phyloP scores from a whole-genome alignment of 2,113 vertebrate species.

The Alethe diademata region DNA sequence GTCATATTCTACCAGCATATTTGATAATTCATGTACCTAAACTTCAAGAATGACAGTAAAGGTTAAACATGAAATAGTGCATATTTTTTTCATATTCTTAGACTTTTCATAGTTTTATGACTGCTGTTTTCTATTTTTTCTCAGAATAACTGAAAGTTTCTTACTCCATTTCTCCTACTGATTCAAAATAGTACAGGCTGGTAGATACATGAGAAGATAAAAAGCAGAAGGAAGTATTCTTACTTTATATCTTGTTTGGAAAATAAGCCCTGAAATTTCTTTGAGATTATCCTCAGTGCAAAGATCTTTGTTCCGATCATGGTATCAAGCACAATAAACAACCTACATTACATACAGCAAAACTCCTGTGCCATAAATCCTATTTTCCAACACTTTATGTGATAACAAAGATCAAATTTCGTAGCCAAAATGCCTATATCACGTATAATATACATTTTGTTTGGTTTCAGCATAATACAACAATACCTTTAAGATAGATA shows the following conservation, averaged over 20 bases:
- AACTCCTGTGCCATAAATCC: constrained; percentile 35
- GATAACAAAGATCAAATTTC: constrained; percentile 44
- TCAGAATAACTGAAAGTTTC: background rate
- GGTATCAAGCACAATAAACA: background rate
- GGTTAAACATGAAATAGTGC: background rate
- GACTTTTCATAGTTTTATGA: background rate
- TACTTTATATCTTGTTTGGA: background rate
- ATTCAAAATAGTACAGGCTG: background rate
- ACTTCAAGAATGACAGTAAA: background rate
- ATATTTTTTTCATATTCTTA: background rate
- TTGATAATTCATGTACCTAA: background rate
- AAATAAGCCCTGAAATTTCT: background rate
- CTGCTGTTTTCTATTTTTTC: background rate
- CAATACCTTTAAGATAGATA: background rate
- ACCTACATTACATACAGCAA: background rate
- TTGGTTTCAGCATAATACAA: background rate
- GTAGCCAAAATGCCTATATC: background rate
- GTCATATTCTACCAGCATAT: background rate
- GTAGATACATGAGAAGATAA: background rate
- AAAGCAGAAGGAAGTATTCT: background rate
- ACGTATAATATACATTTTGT: background rate
- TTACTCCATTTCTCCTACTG: background rate
- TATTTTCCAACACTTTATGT: constrained; percentile 16
- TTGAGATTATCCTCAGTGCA: constrained; percentile 3
- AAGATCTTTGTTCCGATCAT: background rate